Evolutionary conservation across 2,797 vertebrate genomes (phyloP).

Genomic region (Perodicticus potto): DNA sequence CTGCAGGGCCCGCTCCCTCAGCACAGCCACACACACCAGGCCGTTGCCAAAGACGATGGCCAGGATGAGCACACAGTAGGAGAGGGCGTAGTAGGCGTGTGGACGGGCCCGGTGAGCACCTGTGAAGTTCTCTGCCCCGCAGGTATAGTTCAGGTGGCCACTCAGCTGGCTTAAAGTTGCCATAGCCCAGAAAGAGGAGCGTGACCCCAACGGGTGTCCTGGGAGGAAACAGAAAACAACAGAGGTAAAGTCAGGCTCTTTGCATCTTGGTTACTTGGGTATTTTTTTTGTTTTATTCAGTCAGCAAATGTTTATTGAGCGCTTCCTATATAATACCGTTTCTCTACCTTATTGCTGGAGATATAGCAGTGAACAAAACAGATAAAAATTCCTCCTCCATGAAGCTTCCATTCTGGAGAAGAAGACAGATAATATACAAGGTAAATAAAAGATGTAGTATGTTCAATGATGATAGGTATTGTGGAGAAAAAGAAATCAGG

Average conservation of each 20-base stretch:
- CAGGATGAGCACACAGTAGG: constrained; percentile 94
- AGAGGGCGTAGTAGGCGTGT: constrained; percentile 93
- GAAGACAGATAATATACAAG: background rate
- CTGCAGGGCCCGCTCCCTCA: constrained; percentile 93
- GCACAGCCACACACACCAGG: constrained; percentile 95
- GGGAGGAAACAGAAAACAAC: constrained; percentile 62
- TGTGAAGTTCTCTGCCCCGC: constrained; percentile 84
- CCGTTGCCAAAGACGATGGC: constrained; percentile 96
- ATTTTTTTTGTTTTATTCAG: background rate
- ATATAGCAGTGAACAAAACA: background rate
- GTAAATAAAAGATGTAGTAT: background rate
- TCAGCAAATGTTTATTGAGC: constrained; percentile 13
- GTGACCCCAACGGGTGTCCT: constrained; percentile 41
- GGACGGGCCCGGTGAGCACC: constrained; percentile 68
- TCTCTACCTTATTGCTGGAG: background rate
- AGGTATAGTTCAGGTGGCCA: constrained; percentile 90
- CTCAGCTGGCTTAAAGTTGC: constrained; percentile 89
- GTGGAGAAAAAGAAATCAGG: background rate
- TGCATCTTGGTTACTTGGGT: background rate
- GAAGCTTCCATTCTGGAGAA: background rate
- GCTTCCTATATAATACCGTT: background rate
- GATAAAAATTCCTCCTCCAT: background rate
- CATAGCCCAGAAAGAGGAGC: constrained; percentile 85
- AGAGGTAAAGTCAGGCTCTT: background rate
- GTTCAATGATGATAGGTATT: background rate